Evolutionary conservation across 2,113 vertebrate genomes (phyloP), one percentile per base, ranked within the genome.

Genomic region (Mus pahari): DNA sequence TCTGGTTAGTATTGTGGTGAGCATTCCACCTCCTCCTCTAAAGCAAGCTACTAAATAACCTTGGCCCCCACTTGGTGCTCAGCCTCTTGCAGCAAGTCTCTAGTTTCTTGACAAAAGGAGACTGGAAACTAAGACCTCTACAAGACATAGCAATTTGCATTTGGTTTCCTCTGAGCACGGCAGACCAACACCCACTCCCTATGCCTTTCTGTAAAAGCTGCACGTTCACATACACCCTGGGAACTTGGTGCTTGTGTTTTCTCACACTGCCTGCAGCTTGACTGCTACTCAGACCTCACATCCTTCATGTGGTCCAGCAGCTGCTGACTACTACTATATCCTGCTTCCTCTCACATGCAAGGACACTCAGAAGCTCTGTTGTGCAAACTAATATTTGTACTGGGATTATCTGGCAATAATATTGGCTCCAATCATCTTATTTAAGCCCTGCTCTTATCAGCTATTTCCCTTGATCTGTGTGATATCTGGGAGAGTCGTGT

Each of bases 11-110:
- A 55, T 33, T 92, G 84, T 60, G 96, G 92, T 90, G 77, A 66
- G 0, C 3, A 28, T 90, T 94, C 48, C 48, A 78, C 90, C 90
- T 82, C 79, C 39, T 93, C 81, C 75, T 77, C 84, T 86, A 86
- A 81, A 82, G 17, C n/a, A 89, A 94, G 62, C 42, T 33, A 48
- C 71, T 94, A 97, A 97, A 98, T 94, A 97, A 50, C 78, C 50
- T 68, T 28, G 24, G 22, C 70, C 66, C 60, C 84, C 39, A 28
- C 75, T 84, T 70, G 24, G 53, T 33, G 9, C n/a, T 12, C 28
- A 50, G 26, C 73, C 33, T 88, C 64, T 22, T 68, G 66, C 77
- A 91, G 89, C 70, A 71, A 45, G 39, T 90, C 95, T 71, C 94
- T 86, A 50, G 50, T 74, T 95, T 97, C 86, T 89, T 81, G 55